Evolutionary conservation across 1,140 invertebrate species (phyloP).

Genomic region (Calosoma granatense): DNA sequence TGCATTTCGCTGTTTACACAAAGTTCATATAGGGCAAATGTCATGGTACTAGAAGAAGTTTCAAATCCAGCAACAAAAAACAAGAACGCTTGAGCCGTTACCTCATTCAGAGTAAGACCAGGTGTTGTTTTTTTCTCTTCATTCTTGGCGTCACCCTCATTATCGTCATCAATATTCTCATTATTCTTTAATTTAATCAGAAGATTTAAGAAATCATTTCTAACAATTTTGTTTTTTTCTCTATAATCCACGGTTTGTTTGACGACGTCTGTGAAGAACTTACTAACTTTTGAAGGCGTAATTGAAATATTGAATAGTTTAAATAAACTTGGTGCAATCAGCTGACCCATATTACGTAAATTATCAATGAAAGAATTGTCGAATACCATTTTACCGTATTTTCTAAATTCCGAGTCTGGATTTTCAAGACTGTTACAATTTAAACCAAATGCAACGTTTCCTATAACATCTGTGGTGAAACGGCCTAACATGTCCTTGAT

Average conservation of each 20-base stretch:
- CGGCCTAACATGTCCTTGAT: constrained; percentile 30
- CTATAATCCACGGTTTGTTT: constrained; percentile 39
- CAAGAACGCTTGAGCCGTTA: constrained; percentile 33
- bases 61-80: constrained; percentile 47
- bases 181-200: constrained; percentile 20
- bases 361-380: neutral
- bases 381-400: constrained; percentile 6
- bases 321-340: neutral
- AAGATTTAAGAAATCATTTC: constrained; percentile 45
- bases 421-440: constrained; percentile 34
- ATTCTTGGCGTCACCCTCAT: no score
- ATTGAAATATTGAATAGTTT: neutral
- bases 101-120: neutral
- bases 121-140: neutral
- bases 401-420: constrained; percentile 31
- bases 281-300: neutral
- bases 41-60: constrained; percentile 43
- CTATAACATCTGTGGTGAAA: constrained; percentile 39
- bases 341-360: neutral
- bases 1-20: constrained; percentile 43
- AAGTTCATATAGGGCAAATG: constrained; percentile 36
- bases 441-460: constrained; percentile 38
- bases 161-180: neutral
- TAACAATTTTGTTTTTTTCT: constrained; percentile 32
- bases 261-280: constrained; percentile 42